Evolutionary conservation across 2,797 vertebrate species (phyloP).

Genomic region (Sebastes minor): DNA sequence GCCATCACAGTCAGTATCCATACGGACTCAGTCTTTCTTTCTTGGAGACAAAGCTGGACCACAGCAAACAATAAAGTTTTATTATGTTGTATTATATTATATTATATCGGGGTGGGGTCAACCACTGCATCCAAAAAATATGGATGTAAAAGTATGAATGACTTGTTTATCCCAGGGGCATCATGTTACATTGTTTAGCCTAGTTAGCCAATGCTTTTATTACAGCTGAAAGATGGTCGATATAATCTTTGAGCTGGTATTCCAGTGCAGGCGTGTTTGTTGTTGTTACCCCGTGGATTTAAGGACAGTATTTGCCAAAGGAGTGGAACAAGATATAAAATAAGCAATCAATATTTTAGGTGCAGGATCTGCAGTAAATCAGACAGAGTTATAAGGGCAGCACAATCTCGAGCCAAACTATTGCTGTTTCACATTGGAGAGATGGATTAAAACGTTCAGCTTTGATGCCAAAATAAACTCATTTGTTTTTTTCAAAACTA

Average conservation of each 20-base stretch:
- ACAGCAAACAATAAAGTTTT: not conserved
- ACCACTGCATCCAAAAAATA: not conserved
- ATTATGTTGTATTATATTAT: not conserved
- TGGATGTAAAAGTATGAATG: not conserved
- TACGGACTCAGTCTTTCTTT: not conserved
- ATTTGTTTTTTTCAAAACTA: not conserved
- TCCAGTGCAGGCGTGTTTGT: conserved; percentile 2
- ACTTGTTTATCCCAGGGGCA: not conserved
- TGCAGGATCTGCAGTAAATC: not conserved
- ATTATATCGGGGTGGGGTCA: not conserved
- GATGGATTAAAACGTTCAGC: not conserved
- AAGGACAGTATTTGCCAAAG: not conserved
- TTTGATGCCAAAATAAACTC: not conserved
- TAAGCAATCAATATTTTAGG: not conserved
- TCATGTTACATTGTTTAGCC: not conserved
- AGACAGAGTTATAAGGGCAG: not conserved
- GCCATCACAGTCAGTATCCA: not conserved
- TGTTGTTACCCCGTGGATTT: not conserved
- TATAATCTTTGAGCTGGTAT: not conserved
- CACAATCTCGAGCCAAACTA: not conserved
- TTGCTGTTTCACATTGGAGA: not conserved
- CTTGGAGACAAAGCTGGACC: not conserved
- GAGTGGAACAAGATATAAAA: conserved; percentile 2
- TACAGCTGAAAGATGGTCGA: not conserved
- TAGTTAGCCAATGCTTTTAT: not conserved